Conservation (phyloP, 2,113 vertebrate species). For the Psephotus haematonotus region DNA sequence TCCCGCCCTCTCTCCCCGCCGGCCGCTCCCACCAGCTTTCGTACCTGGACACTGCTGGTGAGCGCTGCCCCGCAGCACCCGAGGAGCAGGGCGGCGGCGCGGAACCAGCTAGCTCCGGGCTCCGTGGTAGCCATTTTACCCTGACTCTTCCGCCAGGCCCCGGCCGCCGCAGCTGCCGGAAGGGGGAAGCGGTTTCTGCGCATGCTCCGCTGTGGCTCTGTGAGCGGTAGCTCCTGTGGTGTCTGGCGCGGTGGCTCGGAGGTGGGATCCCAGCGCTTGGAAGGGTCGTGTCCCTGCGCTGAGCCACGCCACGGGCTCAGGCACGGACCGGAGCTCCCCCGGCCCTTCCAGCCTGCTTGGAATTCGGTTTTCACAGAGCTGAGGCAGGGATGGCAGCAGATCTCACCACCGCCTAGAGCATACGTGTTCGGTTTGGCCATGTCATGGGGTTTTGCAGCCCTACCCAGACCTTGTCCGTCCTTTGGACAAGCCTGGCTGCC, state of each 20-base stretch:
- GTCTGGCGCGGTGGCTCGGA: fast-evolving
- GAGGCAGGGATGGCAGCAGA: fast-evolving
- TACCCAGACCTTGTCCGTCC: fast-evolving
- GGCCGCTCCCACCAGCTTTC: background rate
- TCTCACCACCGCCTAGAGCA: fast-evolving
- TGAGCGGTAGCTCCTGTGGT: fast-evolving
- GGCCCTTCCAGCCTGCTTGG: background rate
- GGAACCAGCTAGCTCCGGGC: fast-evolving
- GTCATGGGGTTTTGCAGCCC: fast-evolving
- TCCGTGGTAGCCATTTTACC: background rate
- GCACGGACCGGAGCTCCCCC: fast-evolving
- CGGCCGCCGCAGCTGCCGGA: background rate
- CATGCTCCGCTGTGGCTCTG: background rate
- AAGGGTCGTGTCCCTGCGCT: fast-evolving
- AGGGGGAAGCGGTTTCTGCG: background rate
- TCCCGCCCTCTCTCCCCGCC: background rate
- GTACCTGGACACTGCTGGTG: constrained; percentile 28
- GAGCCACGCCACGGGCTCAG: fast-evolving
- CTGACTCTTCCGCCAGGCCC: background rate
- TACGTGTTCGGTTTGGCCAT: fast-evolving
- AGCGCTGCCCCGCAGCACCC: background rate
- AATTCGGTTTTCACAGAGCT: fast-evolving
- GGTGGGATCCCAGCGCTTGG: fast-evolving
- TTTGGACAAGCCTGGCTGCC: fast-evolving
- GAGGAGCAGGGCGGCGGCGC: background rate